Conservation (phyloP, 2,113 vertebrate species). For the Hylia prasina region DNA sequence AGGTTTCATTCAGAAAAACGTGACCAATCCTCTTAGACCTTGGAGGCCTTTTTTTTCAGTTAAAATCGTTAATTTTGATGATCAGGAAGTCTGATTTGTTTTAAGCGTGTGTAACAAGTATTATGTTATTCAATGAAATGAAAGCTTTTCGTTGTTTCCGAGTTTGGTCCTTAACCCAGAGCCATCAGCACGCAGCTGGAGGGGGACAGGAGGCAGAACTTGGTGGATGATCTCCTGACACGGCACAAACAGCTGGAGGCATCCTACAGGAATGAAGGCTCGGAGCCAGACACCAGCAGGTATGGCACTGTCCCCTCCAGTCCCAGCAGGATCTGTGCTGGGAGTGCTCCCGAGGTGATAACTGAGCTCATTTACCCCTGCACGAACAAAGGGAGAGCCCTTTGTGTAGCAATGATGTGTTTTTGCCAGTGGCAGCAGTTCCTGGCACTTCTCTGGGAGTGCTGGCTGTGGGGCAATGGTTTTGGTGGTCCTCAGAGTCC, state of each 20-base stretch:
- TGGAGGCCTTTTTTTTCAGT: background rate
- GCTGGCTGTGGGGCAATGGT: fast-evolving
- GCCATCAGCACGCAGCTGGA: conserved; percentile 87
- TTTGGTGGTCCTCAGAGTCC: background rate
- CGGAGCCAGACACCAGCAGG: conserved; percentile 78
- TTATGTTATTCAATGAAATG: background rate
- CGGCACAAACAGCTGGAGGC: conserved; percentile 86
- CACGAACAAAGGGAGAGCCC: background rate
- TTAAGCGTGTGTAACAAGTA: background rate
- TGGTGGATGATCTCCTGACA: conserved; percentile 90
- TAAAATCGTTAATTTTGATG: background rate
- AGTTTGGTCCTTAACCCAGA: conserved; percentile 70
- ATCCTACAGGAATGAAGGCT: conserved; percentile 82
- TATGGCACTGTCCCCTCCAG: conserved; percentile 18
- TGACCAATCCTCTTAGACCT: background rate
- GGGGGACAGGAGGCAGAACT: conserved; percentile 90
- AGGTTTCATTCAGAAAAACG: background rate
- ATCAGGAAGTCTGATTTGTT: background rate
- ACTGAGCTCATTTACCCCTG: background rate
- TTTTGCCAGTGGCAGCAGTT: fast-evolving
- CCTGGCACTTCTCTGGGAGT: fast-evolving
- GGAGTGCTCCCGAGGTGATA: fast-evolving
- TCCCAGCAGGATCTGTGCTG: background rate
- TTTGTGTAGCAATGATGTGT: fast-evolving
- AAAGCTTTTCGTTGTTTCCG: background rate